A percentile compares a stretch with the other conserved stretches of the same genome.
Conservation (phyloP, 2,888 invertebrate genomes). For the Eupithecia centaureata region DNA sequence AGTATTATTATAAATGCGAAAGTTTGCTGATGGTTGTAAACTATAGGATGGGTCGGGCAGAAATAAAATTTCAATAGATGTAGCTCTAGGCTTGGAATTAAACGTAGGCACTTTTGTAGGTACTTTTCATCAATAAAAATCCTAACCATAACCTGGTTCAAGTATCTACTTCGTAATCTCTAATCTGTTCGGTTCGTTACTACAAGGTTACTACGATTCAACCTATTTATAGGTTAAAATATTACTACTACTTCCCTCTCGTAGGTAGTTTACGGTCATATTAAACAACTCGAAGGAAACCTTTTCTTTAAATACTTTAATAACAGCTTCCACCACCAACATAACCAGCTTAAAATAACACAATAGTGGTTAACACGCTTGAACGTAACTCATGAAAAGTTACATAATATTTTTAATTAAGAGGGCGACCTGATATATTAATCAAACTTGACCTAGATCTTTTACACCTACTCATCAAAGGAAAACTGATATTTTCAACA, state of each 20-base stretch:
- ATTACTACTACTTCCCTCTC: not conserved
- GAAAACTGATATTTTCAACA: too few species aligned
- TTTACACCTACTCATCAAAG: too few species aligned
- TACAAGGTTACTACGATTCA: constrained; percentile 1
- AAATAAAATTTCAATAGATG: too few species aligned
- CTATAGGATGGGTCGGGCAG: too few species aligned
- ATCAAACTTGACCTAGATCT: too few species aligned
- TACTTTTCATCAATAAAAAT: too few species aligned
- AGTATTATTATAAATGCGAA: too few species aligned
- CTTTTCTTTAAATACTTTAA: constrained; percentile 5
- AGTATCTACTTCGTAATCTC: not conserved
- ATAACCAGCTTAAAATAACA: constrained; percentile 7
- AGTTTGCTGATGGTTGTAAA: too few species aligned
- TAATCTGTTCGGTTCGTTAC: not conserved
- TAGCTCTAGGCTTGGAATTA: too few species aligned
- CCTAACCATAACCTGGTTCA: not conserved
- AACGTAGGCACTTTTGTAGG: too few species aligned
- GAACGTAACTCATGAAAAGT: constrained; percentile 9
- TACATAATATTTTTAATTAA: not conserved
- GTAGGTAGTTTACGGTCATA: not conserved
- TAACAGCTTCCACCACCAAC: not conserved
- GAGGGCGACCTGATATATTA: too few species aligned
- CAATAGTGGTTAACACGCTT: constrained; percentile 5
- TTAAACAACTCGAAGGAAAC: constrained; percentile 9
- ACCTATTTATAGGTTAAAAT: not conserved